Evolutionary conservation across 2,888 invertebrate species (phyloP), one percentile per base, ranked within the genome.

Genomic region (Boloria selene): DNA sequence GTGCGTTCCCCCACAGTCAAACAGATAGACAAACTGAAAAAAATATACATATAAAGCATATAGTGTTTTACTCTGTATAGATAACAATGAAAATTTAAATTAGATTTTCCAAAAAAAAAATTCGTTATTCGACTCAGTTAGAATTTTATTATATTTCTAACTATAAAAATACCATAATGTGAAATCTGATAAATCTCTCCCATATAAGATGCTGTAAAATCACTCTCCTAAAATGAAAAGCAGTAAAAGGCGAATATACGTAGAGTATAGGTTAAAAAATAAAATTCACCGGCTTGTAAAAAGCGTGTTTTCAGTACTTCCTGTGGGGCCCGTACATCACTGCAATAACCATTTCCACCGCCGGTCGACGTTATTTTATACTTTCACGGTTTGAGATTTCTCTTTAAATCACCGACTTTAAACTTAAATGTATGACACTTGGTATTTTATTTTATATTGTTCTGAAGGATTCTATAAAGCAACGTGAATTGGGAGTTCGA

Each of bases 231-330:
- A 44, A 56, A 26, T 45, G 56, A n/a, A 45, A 45, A 45, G n/a
- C 56, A 45, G 18, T 18, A 55, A 63, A 63, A 55, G 13, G 13
- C 14, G 22, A 5, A 56, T 56, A 56, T 44, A 17, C 17, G 64
- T 64, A 7, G 53, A 60, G 59, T 54, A 56, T 52, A 65, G 18
- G 49, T 26, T 17, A 58, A 68, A 56, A 56, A 56, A 45, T 56
- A 56, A 56, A 65, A 69, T 68, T 70, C 77, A 77, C 70, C 77
- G 79, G 76, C 75, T 79, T 79, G 82, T 80, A 79, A 82, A 85
- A 82, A 78, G 76, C 73, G 72, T 72, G 76, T 75, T 76, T 72
- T 77, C 84, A 79, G 83, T 75, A 80, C 77, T 75, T 84, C 84
- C 80, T 75, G 75, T 70, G 74, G 72, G 64, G 65, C 60, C 73